phyloP scores from a whole-genome alignment of 2,113 vertebrate genomes.

The Scomber scombrus region DNA sequence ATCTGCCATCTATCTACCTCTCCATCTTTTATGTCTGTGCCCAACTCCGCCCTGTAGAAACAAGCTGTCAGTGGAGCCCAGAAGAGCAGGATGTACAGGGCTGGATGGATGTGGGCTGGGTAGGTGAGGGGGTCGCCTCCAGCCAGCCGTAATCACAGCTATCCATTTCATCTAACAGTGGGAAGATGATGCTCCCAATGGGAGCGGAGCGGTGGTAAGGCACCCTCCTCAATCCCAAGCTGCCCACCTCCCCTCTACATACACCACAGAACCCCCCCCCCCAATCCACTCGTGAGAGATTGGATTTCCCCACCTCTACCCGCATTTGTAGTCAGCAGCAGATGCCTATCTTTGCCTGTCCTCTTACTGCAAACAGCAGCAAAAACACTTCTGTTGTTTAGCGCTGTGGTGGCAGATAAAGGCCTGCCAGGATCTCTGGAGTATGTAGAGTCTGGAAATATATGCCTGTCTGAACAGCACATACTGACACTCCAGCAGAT shows the following conservation, averaged over 20 bases:
- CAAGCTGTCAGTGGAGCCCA: too few relatives aligned
- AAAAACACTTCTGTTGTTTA: conserved; percentile 68
- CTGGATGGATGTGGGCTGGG: not conserved
- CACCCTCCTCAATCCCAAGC: conserved; percentile 3
- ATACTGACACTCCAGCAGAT: conserved; percentile 8
- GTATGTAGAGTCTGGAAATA: conserved; percentile 15
- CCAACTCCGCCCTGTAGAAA: too few relatives aligned
- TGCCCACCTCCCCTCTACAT: conserved; percentile 8
- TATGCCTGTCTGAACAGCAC: conserved; percentile 37
- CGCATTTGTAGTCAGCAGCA: conserved; percentile 49
- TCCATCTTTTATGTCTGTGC: too few relatives aligned
- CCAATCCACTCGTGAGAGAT: conserved; percentile 30
- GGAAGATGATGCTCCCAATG: conserved; percentile 76
- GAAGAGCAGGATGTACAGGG: not conserved
- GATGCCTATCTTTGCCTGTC: conserved; percentile 76
- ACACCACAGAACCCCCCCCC: conserved; percentile 14
- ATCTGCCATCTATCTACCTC: too few relatives aligned
- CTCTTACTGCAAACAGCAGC: conserved; percentile 63
- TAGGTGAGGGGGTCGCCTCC: conserved; percentile 12
- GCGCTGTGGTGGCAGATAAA: conserved; percentile 68
- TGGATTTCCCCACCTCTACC: conserved; percentile 54
- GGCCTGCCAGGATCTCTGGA: conserved; percentile 11
- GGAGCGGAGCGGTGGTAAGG: conserved; percentile 64
- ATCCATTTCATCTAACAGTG: conserved; percentile 75
- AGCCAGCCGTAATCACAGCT: conserved; percentile 69